These are phyloP conservation scores for Distichodus sexfasciatus DNA, from an alignment of 2,797 vertebrate species.

Conservation along the genomic window DNA sequence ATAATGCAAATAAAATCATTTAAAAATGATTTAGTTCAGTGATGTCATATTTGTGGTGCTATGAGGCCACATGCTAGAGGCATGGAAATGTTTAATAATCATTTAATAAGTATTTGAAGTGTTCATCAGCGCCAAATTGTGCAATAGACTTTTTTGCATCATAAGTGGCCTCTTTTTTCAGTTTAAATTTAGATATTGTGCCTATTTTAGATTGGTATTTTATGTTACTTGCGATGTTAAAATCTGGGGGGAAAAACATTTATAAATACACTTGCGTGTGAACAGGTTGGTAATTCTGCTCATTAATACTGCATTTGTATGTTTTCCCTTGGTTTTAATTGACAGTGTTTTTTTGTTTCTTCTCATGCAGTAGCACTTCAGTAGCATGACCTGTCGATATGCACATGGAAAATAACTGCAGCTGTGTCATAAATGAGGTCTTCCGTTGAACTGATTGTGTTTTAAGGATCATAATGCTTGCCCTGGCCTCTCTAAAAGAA, in stretches of 20 bases:
- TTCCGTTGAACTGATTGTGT: constrained; percentile 16
- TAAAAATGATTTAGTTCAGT: no score
- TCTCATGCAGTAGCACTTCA: constrained; percentile 49
- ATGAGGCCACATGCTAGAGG: background rate
- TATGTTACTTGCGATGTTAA: no score
- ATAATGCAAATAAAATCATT: background rate
- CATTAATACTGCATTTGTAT: no score
- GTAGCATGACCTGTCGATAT: constrained; percentile 61
- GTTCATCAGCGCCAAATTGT: no score
- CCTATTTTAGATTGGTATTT: no score
- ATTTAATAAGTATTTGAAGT: background rate
- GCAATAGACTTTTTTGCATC: background rate
- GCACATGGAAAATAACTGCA: constrained; percentile 38
- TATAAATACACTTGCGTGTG: no score
- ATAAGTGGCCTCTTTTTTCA: background rate
- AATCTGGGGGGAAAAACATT: no score
- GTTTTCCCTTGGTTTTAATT: no score
- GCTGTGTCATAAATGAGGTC: constrained; percentile 19
- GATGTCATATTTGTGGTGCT: background rate
- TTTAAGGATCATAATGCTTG: background rate
- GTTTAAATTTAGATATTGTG: background rate
- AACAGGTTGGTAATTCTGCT: no score
- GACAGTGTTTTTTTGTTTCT: constrained; percentile 47
- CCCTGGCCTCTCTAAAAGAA: constrained; percentile 15
- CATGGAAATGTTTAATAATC: background rate